phyloP scores from a whole-genome alignment of 2,113 vertebrate species.

The Podiceps cristatus region DNA sequence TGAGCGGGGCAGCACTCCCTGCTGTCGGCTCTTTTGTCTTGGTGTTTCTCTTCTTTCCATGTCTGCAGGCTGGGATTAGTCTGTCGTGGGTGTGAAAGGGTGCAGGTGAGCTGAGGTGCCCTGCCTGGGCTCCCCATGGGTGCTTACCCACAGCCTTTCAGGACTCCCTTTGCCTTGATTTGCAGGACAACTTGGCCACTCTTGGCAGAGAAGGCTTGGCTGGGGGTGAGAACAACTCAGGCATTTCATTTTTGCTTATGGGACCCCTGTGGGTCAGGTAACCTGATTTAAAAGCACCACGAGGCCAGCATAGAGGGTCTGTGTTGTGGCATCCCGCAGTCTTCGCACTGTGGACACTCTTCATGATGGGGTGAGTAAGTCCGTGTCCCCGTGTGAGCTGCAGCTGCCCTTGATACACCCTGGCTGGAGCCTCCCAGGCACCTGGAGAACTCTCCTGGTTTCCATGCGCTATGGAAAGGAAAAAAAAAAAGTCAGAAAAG shows the following conservation, averaged over 20 bases:
- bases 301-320: not conserved
- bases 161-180: not conserved
- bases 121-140: not conserved
- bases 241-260: not conserved
- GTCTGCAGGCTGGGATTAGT: not conserved
- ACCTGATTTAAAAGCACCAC: not conserved
- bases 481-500: not conserved
- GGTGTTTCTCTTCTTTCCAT: not conserved
- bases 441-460: not conserved
- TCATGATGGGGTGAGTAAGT: rapidly evolving
- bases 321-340: not conserved
- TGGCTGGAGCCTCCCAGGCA: not conserved
- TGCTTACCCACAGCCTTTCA: not conserved
- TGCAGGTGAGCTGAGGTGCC: not conserved
- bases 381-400: rapidly evolving
- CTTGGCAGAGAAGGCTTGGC: not conserved
- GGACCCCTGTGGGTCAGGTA: not conserved
- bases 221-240: not conserved
- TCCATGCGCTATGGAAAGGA: not conserved
- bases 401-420: not conserved
- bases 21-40: not conserved
- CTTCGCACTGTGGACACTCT: rapidly evolving
- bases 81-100: not conserved
- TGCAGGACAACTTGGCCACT: not conserved
- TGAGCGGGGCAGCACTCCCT: not conserved